A percentile compares a stretch with the other conserved stretches of the same genome.
Evolutionary conservation across 2,797 vertebrate genomes (phyloP).

Genomic region (Toxotes lorentzi): DNA sequence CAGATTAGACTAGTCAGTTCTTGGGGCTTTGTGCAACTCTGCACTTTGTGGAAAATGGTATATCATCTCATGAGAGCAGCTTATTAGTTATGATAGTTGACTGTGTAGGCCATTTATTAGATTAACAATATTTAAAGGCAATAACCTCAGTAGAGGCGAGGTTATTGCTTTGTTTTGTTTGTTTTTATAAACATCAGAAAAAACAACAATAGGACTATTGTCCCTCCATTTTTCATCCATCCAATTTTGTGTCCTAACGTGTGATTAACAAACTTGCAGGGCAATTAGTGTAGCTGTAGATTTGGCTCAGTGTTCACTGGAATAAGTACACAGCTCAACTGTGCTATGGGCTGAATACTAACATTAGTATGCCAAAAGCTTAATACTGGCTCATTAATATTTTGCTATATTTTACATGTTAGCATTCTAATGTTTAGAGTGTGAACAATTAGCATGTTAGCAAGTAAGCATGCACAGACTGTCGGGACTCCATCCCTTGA

Average conservation of each 20-base stretch:
- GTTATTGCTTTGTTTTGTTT: no score
- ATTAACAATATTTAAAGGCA: conserved; percentile 1
- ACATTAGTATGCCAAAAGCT: not conserved
- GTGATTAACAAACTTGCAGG: no score
- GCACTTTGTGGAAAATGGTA: not conserved
- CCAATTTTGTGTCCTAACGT: not conserved
- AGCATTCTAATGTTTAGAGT: not conserved
- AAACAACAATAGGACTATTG: not conserved
- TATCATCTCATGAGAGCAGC: not conserved
- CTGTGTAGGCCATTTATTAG: not conserved
- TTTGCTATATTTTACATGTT: not conserved
- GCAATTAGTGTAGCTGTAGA: not conserved
- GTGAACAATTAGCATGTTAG: not conserved
- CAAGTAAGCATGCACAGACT: not conserved
- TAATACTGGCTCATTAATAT: not conserved
- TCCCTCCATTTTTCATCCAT: not conserved
- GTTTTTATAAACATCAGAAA: no score
- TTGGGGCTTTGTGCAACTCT: not conserved
- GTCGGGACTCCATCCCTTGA: not conserved
- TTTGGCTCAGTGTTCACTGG: not conserved
- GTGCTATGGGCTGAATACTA: not conserved
- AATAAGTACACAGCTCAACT: not conserved
- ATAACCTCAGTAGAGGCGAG: no score
- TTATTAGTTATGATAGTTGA: not conserved
- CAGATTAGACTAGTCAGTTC: not conserved